Conservation (phyloP, 1,140 invertebrate genomes). For the Dreissena rostriformis region DNA sequence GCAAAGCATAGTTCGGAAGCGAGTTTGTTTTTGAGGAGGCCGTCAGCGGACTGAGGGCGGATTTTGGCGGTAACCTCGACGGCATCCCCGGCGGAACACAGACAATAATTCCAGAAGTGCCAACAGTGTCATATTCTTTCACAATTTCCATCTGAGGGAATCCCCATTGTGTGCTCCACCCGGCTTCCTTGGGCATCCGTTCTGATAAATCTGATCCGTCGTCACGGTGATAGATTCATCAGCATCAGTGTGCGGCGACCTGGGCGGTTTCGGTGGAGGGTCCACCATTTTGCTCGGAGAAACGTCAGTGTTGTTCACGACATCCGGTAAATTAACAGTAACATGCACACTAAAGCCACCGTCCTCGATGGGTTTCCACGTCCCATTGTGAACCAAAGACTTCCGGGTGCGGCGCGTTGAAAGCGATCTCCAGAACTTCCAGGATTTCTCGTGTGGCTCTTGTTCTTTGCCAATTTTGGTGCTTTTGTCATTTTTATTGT, state of each 20-base stretch:
- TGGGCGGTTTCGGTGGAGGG: conserved; percentile 74
- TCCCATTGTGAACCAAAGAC: background rate
- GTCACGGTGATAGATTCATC: conserved; percentile 55
- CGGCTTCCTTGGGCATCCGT: conserved; percentile 56
- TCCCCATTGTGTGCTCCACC: background rate
- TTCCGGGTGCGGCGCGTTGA: conserved; percentile 29
- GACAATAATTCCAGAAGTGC: background rate
- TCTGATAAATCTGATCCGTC: conserved; percentile 29
- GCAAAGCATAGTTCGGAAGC: conserved; percentile 36
- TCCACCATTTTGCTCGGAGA: conserved; percentile 67
- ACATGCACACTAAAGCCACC: background rate
- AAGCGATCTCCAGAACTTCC: conserved; percentile 53
- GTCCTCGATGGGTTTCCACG: background rate
- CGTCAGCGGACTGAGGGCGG: conserved; percentile 5
- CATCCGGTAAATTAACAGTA: conserved; percentile 60
- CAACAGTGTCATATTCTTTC: conserved; percentile 45
- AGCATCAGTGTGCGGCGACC: conserved; percentile 13
- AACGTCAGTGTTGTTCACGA: conserved; percentile 61
- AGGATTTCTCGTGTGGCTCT: background rate
- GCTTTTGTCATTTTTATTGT: conserved; percentile 36
- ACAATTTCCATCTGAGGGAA: background rate
- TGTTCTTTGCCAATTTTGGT: conserved; percentile 2
- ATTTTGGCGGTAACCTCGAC: background rate
- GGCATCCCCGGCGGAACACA: background rate
- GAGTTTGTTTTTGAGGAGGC: conserved; percentile 15